Evolutionary conservation across 1,140 invertebrate genomes (phyloP), one percentile per base, ranked within the genome.

Genomic region (Drosophila pseudoobscura): DNA sequence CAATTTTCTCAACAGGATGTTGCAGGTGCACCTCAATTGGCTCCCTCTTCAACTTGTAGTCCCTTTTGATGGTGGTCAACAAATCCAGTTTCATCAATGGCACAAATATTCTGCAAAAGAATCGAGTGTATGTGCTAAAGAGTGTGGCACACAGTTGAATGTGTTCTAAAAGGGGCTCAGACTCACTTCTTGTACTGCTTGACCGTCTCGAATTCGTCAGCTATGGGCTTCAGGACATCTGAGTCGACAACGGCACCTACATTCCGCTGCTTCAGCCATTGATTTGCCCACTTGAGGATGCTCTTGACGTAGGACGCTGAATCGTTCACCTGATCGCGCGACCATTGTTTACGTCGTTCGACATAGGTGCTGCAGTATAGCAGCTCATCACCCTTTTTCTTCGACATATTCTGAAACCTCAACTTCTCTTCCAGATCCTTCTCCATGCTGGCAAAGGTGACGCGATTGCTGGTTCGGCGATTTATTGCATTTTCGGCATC

Each of bases 81-180:
- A 90, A 53, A 20, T 91, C 90, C 5, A 91, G 46, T 54, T 87
- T 90, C 75, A 91, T 90, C 0, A 91, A 49, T 0, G 90, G 84
- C n/a, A 84, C 52, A 43, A 91, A 46, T 1, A 55, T 89, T 2
- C 90, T 91, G 9, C 29, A 29, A 35, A 17, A 26, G 24, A 49
- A 9, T 15, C 56, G 44, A 44, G 2, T 11, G n/a, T 3, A 26
- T 0, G 24, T 5, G 9, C 24, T 35, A 50, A 26, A 15, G 3
- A 11, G 5, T 9, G 49, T 43, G 24, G 4, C 24, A 31, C 31
- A n/a, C 24, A 2, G 5, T 53, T 2, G 2, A 26, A 17, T 4
- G 20, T 1, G 2, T 9, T 3, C 2, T 29, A 3, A 35, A 11
- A 9, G 9, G 9, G 3, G 11, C 9, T 41, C 2, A 2, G 17